Conservation (phyloP, 1,140 invertebrate genomes). For the Zophobas atratus region DNA sequence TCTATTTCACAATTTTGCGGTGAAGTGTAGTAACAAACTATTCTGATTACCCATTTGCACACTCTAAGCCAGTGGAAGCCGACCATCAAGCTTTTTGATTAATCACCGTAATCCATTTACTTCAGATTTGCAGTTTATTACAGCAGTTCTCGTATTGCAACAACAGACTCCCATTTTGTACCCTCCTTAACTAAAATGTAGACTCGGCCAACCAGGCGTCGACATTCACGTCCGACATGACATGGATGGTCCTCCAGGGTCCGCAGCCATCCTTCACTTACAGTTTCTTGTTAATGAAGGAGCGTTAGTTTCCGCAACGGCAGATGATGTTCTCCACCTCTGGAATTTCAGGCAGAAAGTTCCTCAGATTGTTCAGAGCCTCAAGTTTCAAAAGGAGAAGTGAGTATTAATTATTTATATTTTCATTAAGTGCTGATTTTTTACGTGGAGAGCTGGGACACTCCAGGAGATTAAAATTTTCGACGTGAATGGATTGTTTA, state of each 20-base stretch:
- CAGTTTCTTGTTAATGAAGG: constrained; percentile 98
- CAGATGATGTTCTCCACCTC: constrained; percentile 95
- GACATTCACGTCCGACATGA: constrained; percentile 95
- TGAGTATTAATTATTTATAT: constrained; percentile 69
- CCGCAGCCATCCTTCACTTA: constrained; percentile 87
- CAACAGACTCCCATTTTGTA: no score
- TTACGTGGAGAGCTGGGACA: not conserved
- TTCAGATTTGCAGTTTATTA: no score
- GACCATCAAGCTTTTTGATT: no score
- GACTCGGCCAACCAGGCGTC: constrained; percentile 94
- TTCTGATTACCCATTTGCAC: no score
- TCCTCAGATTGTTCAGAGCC: constrained; percentile 94
- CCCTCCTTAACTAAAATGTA: constrained; percentile 65
- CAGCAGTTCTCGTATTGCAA: no score
- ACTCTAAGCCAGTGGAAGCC: no score
- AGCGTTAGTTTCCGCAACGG: constrained; percentile 92
- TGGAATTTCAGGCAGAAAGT: constrained; percentile 98
- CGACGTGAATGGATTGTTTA: no score
- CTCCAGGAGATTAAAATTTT: no score
- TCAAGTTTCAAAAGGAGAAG: constrained; percentile 98
- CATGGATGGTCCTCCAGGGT: constrained; percentile 66
- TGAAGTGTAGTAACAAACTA: no score
- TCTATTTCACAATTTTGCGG: no score
- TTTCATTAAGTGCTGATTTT: not conserved
- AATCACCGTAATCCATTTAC: no score